phyloP scores from a whole-genome alignment of 2,113 vertebrate genomes.

The Mustela nigripes region DNA sequence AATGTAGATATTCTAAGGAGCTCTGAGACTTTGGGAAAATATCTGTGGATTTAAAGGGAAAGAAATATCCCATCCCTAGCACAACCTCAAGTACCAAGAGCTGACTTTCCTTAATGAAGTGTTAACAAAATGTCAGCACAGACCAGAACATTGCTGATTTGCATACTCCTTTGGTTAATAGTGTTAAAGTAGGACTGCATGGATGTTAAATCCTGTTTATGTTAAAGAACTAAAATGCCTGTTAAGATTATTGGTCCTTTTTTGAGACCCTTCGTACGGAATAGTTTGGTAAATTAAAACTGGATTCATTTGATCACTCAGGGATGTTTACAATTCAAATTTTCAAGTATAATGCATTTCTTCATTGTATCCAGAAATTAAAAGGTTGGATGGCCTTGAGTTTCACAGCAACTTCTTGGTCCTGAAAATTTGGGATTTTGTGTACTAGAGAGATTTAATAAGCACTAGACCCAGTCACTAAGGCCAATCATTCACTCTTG shows the following conservation, averaged over 20 bases:
- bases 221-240: slow-evolving; percentile 23
- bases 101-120: slow-evolving; percentile 34
- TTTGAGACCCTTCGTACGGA: neutral
- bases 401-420: neutral
- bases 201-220: slow-evolving; percentile 37
- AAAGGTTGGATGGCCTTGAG: neutral
- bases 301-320: slow-evolving; percentile 24
- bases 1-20: neutral
- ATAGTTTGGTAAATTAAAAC: slow-evolving; percentile 43
- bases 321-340: neutral
- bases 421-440: neutral
- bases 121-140: neutral
- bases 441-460: neutral
- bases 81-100: slow-evolving; percentile 1
- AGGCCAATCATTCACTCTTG: neutral
- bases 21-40: neutral
- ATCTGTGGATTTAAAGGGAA: slow-evolving; percentile 41
- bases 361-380: neutral
- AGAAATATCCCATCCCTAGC: slow-evolving; percentile 32
- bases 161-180: neutral
- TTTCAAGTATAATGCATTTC: neutral
- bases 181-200: neutral
- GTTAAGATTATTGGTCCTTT: slow-evolving; percentile 51
- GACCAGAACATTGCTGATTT: neutral
- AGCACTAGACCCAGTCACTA: neutral